These are phyloP conservation scores for Saguinus imperator DNA, from an alignment of 2,113 vertebrate species.

Conservation along the genomic window DNA sequence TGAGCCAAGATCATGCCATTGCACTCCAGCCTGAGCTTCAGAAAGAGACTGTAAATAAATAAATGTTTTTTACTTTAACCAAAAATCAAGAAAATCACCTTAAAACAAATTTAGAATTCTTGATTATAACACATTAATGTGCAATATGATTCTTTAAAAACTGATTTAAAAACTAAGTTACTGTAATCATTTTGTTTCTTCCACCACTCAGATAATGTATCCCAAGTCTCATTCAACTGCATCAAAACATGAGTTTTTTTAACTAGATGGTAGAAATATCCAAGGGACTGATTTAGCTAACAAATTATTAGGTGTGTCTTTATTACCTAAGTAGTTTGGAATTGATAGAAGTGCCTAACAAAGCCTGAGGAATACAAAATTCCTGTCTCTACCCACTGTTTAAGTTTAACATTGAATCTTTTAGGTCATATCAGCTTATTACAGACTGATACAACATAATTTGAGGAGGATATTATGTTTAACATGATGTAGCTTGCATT, in stretches of 20 bases:
- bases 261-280: neutral
- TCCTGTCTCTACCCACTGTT: neutral
- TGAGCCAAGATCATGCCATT: too few species aligned
- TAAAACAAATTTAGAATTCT: slow-evolving; percentile 19
- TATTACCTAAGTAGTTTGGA: neutral
- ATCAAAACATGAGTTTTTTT: neutral
- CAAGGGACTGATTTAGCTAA: neutral
- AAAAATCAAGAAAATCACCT: neutral
- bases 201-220: neutral
- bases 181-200: neutral
- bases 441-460: neutral
- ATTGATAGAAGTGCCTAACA: neutral
- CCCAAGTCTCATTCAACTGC: neutral
- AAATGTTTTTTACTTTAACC: neutral
- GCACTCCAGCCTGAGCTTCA: too few species aligned
- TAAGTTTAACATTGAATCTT: neutral
- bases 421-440: neutral
- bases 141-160: neutral
- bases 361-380: neutral
- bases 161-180: neutral
- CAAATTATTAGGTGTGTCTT: slow-evolving; percentile 7
- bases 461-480: neutral
- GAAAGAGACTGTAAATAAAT: too few species aligned
- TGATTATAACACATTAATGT: neutral
- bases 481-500: neutral